phyloP scores from a whole-genome alignment of 1,140 invertebrate species.

The Drosophila melanica region DNA sequence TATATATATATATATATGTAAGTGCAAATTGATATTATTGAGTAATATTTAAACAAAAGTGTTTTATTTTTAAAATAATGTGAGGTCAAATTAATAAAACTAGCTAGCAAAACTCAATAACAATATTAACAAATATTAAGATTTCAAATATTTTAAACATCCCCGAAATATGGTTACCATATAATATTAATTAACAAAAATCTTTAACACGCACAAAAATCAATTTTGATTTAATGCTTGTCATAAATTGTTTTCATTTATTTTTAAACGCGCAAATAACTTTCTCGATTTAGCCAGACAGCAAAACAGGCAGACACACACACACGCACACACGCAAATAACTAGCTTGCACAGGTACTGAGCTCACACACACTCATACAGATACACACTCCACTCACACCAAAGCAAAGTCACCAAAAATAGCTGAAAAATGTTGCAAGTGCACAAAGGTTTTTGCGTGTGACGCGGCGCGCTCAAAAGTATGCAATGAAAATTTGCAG shows the following conservation, averaged over 20 bases:
- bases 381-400: slow-evolving; percentile 10
- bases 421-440: slow-evolving; percentile 37
- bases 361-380: slow-evolving; percentile 8
- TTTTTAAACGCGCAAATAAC: slow-evolving; percentile 66
- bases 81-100: no score
- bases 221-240: slow-evolving; percentile 32
- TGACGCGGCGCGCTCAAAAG: slow-evolving; percentile 41
- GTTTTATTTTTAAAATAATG: no score
- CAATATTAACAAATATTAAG: no score
- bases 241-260: slow-evolving; percentile 68
- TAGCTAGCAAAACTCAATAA: no score
- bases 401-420: slow-evolving; percentile 26
- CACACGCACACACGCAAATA: slow-evolving; percentile 14
- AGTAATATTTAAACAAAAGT: no score
- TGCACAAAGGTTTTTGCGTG: slow-evolving; percentile 25
- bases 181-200: no score
- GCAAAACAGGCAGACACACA: slow-evolving; percentile 17
- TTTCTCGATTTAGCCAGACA: slow-evolving; percentile 48
- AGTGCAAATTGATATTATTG: no score
- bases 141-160: no score
- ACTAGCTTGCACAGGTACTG: background rate
- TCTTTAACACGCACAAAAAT: slow-evolving; percentile 3
- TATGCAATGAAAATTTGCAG: slow-evolving; percentile 37
- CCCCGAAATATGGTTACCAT: no score
- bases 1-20: no score